Evolutionary conservation across 2,888 invertebrate species (phyloP).

Genomic region (Cremastobaeus sp.): DNA sequence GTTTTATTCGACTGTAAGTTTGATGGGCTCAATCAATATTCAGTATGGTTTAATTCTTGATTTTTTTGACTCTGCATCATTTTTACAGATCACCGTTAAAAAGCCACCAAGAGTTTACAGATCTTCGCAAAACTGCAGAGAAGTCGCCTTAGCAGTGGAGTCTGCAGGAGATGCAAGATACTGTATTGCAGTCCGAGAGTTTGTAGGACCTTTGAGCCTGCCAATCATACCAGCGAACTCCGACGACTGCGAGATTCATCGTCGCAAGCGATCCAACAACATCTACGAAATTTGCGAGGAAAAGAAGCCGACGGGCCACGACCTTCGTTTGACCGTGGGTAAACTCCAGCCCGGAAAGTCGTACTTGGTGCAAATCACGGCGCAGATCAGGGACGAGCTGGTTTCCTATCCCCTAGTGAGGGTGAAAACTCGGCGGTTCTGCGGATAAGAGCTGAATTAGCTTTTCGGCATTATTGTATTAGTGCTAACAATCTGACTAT

Average conservation of each 20-base stretch:
- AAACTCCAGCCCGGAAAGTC: slow-evolving; percentile 70
- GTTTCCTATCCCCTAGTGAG: slow-evolving; percentile 71
- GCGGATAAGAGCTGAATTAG: slow-evolving; percentile 40
- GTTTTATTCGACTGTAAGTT: slow-evolving; percentile 70
- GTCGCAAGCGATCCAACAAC: slow-evolving; percentile 71
- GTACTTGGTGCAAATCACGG: slow-evolving; percentile 72
- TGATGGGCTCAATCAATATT: too few species aligned
- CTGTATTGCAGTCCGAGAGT: slow-evolving; percentile 71
- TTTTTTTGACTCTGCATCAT: neutral
- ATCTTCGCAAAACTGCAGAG: slow-evolving; percentile 69
- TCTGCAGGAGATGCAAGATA: slow-evolving; percentile 72
- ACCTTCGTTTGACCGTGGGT: slow-evolving; percentile 69
- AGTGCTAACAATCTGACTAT: too few species aligned
- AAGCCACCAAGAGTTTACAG: slow-evolving; percentile 70
- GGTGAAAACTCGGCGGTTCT: slow-evolving; percentile 70
- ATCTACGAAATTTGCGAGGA: slow-evolving; percentile 71
- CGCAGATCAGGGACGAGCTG: slow-evolving; percentile 70
- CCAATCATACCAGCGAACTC: slow-evolving; percentile 67
- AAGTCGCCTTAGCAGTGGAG: slow-evolving; percentile 73
- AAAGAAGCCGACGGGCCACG: slow-evolving; percentile 67
- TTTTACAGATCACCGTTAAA: slow-evolving; percentile 67
- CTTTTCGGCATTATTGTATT: too few species aligned
- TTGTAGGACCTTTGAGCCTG: slow-evolving; percentile 64
- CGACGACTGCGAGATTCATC: slow-evolving; percentile 71
- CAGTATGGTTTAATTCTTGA: neutral